These are phyloP conservation scores for Tenthredo notha DNA, from an alignment of 2,888 invertebrate genomes.

Conservation along the genomic window DNA sequence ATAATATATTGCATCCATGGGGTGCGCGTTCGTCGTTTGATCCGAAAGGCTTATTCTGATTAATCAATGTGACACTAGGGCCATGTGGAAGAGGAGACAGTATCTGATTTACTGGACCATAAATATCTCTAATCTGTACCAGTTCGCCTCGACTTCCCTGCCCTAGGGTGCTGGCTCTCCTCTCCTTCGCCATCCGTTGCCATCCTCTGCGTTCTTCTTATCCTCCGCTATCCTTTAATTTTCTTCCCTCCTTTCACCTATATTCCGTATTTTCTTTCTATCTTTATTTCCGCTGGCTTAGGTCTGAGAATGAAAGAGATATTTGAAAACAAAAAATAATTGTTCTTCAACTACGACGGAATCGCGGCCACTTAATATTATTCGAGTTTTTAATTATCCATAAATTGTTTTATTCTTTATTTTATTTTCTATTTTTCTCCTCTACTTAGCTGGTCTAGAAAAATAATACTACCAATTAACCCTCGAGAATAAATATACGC, in stretches of 20 bases:
- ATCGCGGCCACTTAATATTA: neutral
- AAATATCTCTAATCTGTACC: conserved; percentile 74
- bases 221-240: neutral
- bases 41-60: conserved; percentile 62
- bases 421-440: too few relatives aligned
- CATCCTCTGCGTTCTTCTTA: neutral
- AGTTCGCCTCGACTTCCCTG: conserved; percentile 60
- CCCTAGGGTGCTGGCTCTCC: conserved; percentile 30
- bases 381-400: neutral
- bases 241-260: neutral
- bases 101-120: conserved; percentile 74
- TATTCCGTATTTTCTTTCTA: neutral
- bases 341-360: neutral
- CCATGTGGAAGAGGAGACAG: conserved; percentile 62
- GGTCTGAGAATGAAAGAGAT: neutral
- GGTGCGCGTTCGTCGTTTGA: conserved; percentile 14
- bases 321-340: neutral
- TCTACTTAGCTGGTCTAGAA: neutral
- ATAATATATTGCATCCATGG: neutral
- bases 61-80: conserved; percentile 65
- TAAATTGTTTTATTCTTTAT: neutral
- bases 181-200: conserved; percentile 38
- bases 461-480: neutral
- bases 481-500: neutral
- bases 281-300: neutral